Evolutionary conservation across 2,113 vertebrate genomes (phyloP).

Genomic region (Pseudonaja textilis): DNA sequence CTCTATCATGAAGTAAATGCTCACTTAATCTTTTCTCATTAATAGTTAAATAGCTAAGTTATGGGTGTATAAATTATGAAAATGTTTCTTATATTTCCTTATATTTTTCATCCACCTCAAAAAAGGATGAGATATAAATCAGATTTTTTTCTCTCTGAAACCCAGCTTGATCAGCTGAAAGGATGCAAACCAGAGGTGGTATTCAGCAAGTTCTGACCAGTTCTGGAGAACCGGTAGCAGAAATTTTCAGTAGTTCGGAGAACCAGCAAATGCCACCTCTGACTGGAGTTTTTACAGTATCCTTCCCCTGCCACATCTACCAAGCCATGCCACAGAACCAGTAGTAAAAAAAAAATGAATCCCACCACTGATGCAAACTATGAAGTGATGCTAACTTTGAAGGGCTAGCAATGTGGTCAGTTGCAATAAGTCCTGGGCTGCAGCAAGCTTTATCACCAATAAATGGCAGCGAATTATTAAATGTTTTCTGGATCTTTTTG

Average conservation of each 20-base stretch:
- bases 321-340: no score
- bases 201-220: no score
- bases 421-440: neutral
- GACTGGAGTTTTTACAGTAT: no score
- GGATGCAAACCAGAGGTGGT: neutral
- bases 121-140: neutral
- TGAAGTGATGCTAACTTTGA: neutral
- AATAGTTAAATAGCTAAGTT: neutral
- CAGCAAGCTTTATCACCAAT: neutral
- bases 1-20: neutral
- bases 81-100: neutral
- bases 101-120: neutral
- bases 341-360: no score
- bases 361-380: neutral
- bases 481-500: neutral
- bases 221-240: no score
- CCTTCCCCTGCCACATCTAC: no score
- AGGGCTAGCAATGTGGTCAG: neutral
- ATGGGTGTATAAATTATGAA: neutral
- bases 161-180: neutral
- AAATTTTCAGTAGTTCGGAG: no score
- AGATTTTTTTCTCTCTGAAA: neutral
- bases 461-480: neutral
- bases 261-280: no score
- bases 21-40: neutral